phyloP scores from a whole-genome alignment of 2,888 invertebrate species.

The Nemotelus nigrinus region DNA sequence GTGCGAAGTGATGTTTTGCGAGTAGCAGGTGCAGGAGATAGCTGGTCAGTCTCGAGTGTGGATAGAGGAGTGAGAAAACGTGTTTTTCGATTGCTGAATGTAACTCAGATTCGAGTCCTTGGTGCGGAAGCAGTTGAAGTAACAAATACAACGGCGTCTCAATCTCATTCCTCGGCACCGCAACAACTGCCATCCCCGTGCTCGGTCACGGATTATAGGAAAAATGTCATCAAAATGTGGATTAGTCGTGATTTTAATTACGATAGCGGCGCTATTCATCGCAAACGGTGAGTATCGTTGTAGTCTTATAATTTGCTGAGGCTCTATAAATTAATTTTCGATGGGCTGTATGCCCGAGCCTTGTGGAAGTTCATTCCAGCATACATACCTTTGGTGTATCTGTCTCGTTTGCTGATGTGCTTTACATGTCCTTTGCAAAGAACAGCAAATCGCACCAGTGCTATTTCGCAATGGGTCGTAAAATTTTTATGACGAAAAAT shows the following conservation, averaged over 20 bases:
- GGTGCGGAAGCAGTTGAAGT: constrained; percentile 9
- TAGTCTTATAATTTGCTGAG: neutral
- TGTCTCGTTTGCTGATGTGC: too few relatives aligned
- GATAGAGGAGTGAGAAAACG: too few relatives aligned
- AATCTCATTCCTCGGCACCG: constrained; percentile 12
- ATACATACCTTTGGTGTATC: too few relatives aligned
- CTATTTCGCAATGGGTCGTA: neutral
- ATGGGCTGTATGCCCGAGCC: too few relatives aligned
- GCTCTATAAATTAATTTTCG: too few relatives aligned
- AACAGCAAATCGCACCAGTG: neutral
- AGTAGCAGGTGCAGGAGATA: too few relatives aligned
- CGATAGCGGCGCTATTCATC: constrained; percentile 63
- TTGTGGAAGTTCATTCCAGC: too few relatives aligned
- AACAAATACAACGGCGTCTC: constrained; percentile 4
- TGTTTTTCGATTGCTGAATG: neutral
- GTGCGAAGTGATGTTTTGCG: neutral
- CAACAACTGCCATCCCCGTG: neutral
- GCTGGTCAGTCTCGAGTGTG: too few relatives aligned
- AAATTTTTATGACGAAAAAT: constrained; percentile 4
- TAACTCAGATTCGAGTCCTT: constrained; percentile 25
- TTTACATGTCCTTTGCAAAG: too few relatives aligned
- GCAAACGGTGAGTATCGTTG: constrained; percentile 62
- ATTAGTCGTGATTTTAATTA: constrained; percentile 64
- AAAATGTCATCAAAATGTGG: constrained; percentile 64
- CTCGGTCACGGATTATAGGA: constrained; percentile 32